These are phyloP conservation scores for Ornithoptera alexandrae DNA, from an alignment of 2,888 invertebrate genomes.

Conservation along the genomic window DNA sequence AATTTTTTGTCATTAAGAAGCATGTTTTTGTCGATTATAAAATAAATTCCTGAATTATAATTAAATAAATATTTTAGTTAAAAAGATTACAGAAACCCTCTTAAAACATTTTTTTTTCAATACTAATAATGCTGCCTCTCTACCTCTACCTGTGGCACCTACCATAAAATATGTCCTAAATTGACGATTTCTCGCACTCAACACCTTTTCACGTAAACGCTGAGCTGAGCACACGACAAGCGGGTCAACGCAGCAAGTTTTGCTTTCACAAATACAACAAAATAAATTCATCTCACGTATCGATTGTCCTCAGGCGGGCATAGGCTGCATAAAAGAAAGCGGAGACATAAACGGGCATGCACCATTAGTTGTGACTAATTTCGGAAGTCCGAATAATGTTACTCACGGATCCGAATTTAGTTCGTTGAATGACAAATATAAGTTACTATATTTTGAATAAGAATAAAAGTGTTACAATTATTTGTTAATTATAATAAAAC, in stretches of 20 bases:
- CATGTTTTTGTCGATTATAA: too few relatives aligned
- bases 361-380: conserved; percentile 56
- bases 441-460: neutral
- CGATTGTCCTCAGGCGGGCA: conserved; percentile 75
- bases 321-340: conserved; percentile 77
- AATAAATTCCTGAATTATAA: too few relatives aligned
- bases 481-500: neutral
- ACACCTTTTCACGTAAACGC: conserved; percentile 72
- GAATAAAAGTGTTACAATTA: neutral
- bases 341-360: conserved; percentile 64
- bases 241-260: conserved; percentile 74
- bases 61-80: neutral
- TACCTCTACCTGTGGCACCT: neutral
- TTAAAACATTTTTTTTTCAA: neutral
- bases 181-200: conserved; percentile 66
- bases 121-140: neutral
- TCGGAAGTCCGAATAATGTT: conserved; percentile 44
- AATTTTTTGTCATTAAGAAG: too few relatives aligned
- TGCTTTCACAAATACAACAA: conserved; percentile 79
- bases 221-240: conserved; percentile 66
- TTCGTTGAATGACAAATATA: neutral
- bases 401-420: neutral
- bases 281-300: conserved; percentile 80
- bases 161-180: conserved; percentile 55
- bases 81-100: neutral